Base-by-base conservation (phyloP, 2,888 invertebrate genomes). In the Scaptomyza cyrtandrae region DNA sequence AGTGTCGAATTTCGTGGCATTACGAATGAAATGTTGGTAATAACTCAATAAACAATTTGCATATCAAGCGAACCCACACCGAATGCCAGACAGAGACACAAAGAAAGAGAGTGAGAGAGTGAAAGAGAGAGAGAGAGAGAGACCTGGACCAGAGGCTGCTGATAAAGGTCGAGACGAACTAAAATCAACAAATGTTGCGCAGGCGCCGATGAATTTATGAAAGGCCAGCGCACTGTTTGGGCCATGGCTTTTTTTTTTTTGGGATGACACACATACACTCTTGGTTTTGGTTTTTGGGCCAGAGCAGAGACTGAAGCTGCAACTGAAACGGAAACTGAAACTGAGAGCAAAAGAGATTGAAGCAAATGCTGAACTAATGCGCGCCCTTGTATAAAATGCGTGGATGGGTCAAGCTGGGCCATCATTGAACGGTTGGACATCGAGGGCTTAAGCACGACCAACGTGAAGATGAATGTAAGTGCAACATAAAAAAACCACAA, bases 381-480 rank as follows among this genome's bases (percentile, higher is more conserved):
- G 68, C 59, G 75, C 75, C 79, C 78, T 87, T 77, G 86, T 91
- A 91, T 91, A 91, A 91, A 91, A 89, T 83, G 80, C 83, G 86
- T 78, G 74, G 78, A 69, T 66, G 79, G 83, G 80, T 88, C 87
- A 89, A 71, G 68, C 72, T 66, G 83, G 75, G 64, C 75, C 77
- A 89, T 89, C 91, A 91, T 90, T 91, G 77, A 76, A 70, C 87
- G 86, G 80, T 91, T 91, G 88, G 89, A 88, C 80, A 81, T 75
- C 85, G 81, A 87, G 84, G 80, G 84, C 76, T 75, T 74, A 86
- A 77, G 80, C 87, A 86, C 86, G 81, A 87, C 89, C 88, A 85
- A 84, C 90, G 76, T 80, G 64, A 89, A 82, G 62, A 91, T 91
- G 91, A 89, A 86, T 84, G 91, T 91, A 81, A 90, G 90, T 79